These are phyloP conservation scores for Rallus crepitans DNA, from an alignment of 2,797 vertebrate genomes.

Conservation along the genomic window DNA sequence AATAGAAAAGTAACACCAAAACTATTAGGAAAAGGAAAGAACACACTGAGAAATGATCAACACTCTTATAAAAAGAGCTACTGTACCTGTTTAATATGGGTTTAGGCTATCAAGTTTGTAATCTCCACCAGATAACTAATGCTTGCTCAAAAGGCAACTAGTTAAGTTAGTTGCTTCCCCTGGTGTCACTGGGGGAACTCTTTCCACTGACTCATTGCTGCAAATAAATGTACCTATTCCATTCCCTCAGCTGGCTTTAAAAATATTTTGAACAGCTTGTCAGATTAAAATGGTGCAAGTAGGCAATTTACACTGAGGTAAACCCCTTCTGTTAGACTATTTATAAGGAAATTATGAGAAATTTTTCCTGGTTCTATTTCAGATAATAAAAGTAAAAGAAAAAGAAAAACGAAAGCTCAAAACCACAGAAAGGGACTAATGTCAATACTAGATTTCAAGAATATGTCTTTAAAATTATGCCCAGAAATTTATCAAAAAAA, in stretches of 20 bases:
- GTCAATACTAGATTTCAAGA: neutral
- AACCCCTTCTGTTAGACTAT: neutral
- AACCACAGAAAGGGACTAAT: neutral
- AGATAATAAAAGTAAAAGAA: neutral
- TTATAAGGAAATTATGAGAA: neutral
- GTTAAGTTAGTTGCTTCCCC: neutral
- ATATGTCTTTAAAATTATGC: neutral
- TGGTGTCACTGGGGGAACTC: neutral
- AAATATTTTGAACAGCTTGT: conserved; percentile 15
- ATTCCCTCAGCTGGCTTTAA: neutral
- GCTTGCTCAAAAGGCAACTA: neutral
- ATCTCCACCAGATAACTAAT: neutral
- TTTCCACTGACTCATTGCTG: conserved; percentile 37
- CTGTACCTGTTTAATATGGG: neutral
- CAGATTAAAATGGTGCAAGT: neutral
- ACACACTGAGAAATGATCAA: neutral
- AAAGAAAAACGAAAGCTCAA: neutral
- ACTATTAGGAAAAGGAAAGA: neutral
- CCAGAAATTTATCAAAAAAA: neutral
- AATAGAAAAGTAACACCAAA: neutral
- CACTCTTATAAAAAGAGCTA: neutral
- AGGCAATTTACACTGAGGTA: neutral
- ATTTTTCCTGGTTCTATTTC: neutral
- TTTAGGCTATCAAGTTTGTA: neutral
- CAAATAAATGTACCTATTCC: neutral